Evolutionary conservation across 1,140 invertebrate species (phyloP).

Genomic region (Hylaeus volcanicus): DNA sequence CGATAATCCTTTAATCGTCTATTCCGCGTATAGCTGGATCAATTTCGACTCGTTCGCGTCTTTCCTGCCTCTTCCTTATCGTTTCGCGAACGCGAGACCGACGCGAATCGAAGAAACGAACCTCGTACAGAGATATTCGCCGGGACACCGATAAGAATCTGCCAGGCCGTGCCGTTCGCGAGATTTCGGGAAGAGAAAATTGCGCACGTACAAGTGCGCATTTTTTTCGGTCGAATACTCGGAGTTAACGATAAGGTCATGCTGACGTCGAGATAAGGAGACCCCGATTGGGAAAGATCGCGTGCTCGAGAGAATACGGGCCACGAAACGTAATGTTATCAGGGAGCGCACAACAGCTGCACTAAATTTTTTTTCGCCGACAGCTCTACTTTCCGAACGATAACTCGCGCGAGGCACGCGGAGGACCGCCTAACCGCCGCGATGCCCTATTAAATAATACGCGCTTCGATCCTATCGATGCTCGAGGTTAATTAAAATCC

Average conservation of each 20-base stretch:
- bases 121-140: neutral
- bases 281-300: slow-evolving; percentile 45
- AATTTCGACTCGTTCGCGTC: no score
- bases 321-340: slow-evolving; percentile 51
- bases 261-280: slow-evolving; percentile 50
- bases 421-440: slow-evolving; percentile 7
- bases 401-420: slow-evolving; percentile 4
- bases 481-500: no score
- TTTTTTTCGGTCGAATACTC: slow-evolving; percentile 40
- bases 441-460: slow-evolving; percentile 39
- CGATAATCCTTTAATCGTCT: no score
- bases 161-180: neutral
- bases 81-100: no score
- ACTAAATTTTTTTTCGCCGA: slow-evolving; percentile 47
- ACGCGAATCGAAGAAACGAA: no score
- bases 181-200: neutral
- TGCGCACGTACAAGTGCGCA: slow-evolving; percentile 1
- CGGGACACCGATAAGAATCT: slow-evolving; percentile 6
- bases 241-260: slow-evolving; percentile 44
- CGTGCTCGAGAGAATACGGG: slow-evolving; percentile 49
- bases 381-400: slow-evolving; percentile 46
- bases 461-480: neutral
- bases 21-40: no score
- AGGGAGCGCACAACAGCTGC: slow-evolving; percentile 33
- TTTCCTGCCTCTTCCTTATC: no score